Evolutionary conservation across 2,888 invertebrate species (phyloP).

Genomic region (Chydorus sphaericus): DNA sequence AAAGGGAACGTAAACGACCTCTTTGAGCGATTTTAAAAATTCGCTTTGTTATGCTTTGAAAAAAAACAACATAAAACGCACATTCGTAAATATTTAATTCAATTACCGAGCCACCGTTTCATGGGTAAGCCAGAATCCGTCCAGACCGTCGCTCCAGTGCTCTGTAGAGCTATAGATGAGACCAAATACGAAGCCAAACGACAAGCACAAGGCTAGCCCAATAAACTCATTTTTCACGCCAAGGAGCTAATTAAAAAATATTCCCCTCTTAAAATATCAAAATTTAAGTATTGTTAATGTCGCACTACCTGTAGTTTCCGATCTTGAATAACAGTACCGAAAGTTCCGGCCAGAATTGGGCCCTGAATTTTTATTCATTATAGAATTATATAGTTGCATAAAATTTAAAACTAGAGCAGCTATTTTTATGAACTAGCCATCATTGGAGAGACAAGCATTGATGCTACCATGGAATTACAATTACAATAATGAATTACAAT

Average conservation of each 20-base stretch:
- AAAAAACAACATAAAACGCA: not conserved
- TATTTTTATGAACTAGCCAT: slow-evolving; percentile 38
- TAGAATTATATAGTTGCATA: not conserved
- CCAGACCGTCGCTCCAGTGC: slow-evolving; percentile 39
- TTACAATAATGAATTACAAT: too few species aligned
- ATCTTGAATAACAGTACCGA: slow-evolving; percentile 38
- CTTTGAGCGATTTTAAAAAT: too few species aligned
- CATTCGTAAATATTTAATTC: not conserved
- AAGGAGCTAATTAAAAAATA: slow-evolving; percentile 41
- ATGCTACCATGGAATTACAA: too few species aligned
- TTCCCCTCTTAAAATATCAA: too few species aligned
- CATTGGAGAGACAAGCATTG: slow-evolving; percentile 65
- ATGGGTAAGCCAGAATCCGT: slow-evolving; percentile 45
- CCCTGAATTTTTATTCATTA: too few species aligned
- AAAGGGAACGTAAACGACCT: slow-evolving; percentile 47
- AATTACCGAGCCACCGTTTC: slow-evolving; percentile 46
- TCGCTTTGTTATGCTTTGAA: too few species aligned
- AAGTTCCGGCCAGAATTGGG: slow-evolving; percentile 59
- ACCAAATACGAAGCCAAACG: slow-evolving; percentile 53
- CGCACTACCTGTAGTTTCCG: slow-evolving; percentile 1
- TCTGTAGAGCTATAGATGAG: slow-evolving; percentile 39
- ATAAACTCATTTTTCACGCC: slow-evolving; percentile 51
- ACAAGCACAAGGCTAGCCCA: slow-evolving; percentile 47
- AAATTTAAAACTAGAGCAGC: not conserved
- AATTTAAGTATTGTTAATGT: slow-evolving; percentile 46